Base-by-base conservation (phyloP, 2,888 invertebrate genomes). In the Drosophila bunnanda region DNA sequence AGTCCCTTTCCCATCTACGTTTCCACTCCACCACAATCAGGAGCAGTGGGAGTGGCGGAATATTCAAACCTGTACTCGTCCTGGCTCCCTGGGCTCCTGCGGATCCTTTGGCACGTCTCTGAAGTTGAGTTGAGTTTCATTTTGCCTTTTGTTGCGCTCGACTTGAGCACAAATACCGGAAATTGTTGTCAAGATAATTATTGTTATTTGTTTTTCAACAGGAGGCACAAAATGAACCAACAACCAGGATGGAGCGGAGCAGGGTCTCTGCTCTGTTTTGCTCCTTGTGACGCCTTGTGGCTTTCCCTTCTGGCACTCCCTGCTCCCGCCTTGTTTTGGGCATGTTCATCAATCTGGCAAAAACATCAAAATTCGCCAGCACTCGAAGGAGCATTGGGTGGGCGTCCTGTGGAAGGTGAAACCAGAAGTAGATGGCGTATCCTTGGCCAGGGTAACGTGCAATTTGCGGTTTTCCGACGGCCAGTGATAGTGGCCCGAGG, bases 111-210 rank as follows among this genome's bases (percentile, higher is more conserved):
- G 74, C 85, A 68, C 72, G 82, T 75, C 77, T 73, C 77, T 59
- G 59, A 76, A 78, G 80, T 83, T 75, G 75, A 79, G 82, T 71
- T 60, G 84, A 78, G 80, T 88, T 84, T 86, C 86, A 80, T 88
- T 83, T 86, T 83, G 83, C 78, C 75, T 73, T 77, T 82, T 73
- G 83, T 78, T 88, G 78, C 83, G 90, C 91, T 90, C 80, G 90
- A 91, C 89, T 91, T 89, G 86, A 86, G 89, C 84, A 89, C 90
- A 89, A 90, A 91, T 90, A 82, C 91, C 92, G 91, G 91, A 91
- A 92, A 91, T 91, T 91, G 91, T 91, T 91, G 92, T 92, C 92
- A 92, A 91, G 91, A 91, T 91, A 91, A 92, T 92, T 91, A 91
- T 91, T 90, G 89, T 91, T 91, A 91, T 90, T 91, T 91, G 90